Base-by-base conservation (phyloP, 1,140 invertebrate species). In the Drosophila kanapiae region DNA sequence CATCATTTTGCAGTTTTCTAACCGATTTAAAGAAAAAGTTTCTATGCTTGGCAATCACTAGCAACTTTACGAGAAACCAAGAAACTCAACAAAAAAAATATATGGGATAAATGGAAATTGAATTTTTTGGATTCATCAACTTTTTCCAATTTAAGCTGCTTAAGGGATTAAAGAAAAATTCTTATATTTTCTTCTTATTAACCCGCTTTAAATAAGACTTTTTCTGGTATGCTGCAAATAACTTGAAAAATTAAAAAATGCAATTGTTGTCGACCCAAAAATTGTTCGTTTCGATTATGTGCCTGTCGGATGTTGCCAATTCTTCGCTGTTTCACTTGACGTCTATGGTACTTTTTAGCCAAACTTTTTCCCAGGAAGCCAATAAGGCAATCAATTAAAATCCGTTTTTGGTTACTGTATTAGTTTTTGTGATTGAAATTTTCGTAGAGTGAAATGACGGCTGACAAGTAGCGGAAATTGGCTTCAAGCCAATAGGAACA, bases 371-470 rank as follows among this genome's bases (percentile, higher is more conserved):
- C 29, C 37, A 10, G 33, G 11, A 38, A 38, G 53, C 59, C 47
- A 40, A 58, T 47, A 29, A 37, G 43, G 54, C 82, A 86, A 80
- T 87, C 83, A 87, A 80, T 86, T 86, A 87, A 63, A 59, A 72
- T 47, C 61, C 35, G 48, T 78, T 77, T 78, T 62, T 45, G 57
- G 61, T 35, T 75, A 63, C 47, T 42, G 10, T 62, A 40, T 75
- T 70, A 33, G 59, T 54, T 68, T 79, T 61, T 31, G 27, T 13
- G 40, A 40, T 33, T 35, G 45, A 33, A 58, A 60, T 47, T 43
- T 62, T 40, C 31, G 38, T 37, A 48, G 42, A 49, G 38, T 60
- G 45, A 72, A 84, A 53, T 75, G 63, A 70, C 60, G 71, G 75
- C 58, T 72, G 69, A 48, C 69, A 58, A 35, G 35, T 45, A 16